These are phyloP conservation scores for Marisa cornuarietis DNA, from an alignment of 1,140 invertebrate genomes.

Conservation along the genomic window DNA sequence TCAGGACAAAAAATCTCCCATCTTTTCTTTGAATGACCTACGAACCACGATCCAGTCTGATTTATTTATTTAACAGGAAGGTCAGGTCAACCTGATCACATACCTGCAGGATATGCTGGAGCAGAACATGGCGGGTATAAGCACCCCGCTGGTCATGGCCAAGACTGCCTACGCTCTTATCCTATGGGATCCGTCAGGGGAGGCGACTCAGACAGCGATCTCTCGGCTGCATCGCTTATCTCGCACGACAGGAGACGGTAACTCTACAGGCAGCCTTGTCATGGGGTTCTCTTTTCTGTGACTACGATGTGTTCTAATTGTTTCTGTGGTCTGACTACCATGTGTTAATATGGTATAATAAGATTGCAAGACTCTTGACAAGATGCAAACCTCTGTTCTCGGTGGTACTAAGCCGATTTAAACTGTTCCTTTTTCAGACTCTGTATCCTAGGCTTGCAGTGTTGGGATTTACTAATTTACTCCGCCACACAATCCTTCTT, in stretches of 20 bases:
- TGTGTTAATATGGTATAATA: no score
- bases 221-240: no score
- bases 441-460: no score
- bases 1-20: no score
- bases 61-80: constrained; percentile 5
- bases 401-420: no score
- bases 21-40: background rate
- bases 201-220: background rate
- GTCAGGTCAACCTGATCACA: background rate
- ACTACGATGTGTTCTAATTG: background rate
- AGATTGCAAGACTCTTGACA: no score
- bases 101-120: background rate
- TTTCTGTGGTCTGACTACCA: background rate
- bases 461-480: no score
- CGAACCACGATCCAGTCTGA: background rate
- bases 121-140: constrained; percentile 4
- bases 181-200: background rate
- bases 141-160: constrained; percentile 21
- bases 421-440: no score
- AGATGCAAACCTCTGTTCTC: no score
- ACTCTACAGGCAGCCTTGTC: background rate
- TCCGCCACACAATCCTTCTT: no score
- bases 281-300: background rate
- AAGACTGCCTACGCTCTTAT: constrained; percentile 28
- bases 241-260: no score